phyloP scores from a whole-genome alignment of 2,797 vertebrate species.

The Hylomyscus alleni region DNA sequence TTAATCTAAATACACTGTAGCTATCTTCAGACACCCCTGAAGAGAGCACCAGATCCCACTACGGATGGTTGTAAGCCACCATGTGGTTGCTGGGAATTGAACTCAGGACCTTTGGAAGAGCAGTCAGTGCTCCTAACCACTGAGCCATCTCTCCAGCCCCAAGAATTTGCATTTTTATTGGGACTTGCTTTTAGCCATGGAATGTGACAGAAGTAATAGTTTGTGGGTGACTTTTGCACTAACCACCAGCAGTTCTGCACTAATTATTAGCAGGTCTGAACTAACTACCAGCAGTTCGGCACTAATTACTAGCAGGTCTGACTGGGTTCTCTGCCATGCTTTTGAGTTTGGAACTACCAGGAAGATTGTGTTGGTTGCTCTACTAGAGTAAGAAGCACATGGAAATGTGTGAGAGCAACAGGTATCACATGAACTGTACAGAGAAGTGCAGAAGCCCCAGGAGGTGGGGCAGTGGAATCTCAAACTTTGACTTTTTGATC shows the following conservation, averaged over 20 bases:
- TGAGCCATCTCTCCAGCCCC: too few species aligned
- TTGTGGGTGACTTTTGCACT: background rate
- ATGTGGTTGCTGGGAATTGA: too few species aligned
- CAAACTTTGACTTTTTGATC: too few species aligned
- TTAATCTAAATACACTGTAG: too few species aligned
- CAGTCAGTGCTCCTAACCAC: too few species aligned
- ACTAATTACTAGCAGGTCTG: background rate
- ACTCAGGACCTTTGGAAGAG: too few species aligned
- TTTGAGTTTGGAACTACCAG: background rate
- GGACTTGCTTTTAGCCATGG: background rate
- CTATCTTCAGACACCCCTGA: too few species aligned
- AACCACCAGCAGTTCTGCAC: background rate
- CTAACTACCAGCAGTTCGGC: background rate
- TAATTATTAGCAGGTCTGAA: background rate
- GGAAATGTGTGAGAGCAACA: too few species aligned
- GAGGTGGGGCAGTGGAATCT: background rate
- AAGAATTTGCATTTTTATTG: background rate
- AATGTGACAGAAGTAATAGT: background rate
- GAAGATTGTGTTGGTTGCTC: background rate
- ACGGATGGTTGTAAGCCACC: too few species aligned
- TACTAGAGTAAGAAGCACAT: background rate
- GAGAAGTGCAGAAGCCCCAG: background rate
- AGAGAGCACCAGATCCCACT: too few species aligned
- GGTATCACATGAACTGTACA: rapidly evolving
- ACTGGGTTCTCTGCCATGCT: background rate